These are phyloP conservation scores for Araneus ventricosus DNA, from an alignment of 1,140 invertebrate genomes.

Conservation along the genomic window DNA sequence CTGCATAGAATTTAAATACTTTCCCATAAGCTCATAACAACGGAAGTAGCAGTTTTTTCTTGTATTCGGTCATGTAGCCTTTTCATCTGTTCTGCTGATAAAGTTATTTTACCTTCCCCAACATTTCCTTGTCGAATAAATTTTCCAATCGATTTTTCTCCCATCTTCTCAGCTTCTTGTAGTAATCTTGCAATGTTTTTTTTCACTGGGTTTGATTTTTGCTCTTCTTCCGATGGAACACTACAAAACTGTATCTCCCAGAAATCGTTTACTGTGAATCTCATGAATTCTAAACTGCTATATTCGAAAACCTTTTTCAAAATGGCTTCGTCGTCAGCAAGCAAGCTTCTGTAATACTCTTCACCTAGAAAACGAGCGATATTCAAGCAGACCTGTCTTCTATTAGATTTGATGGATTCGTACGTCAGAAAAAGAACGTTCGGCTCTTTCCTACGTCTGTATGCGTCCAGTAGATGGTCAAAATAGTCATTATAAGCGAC, in stretches of 20 bases:
- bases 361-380: conserved; percentile 81
- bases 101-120: conserved; percentile 81
- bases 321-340: conserved; percentile 77
- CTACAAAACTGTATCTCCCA: neutral
- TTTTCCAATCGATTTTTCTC: conserved; percentile 77
- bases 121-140: conserved; percentile 78
- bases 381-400: conserved; percentile 78
- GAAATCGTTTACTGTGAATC: conserved; percentile 78
- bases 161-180: conserved; percentile 79
- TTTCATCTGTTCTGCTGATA: conserved; percentile 79
- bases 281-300: conserved; percentile 82
- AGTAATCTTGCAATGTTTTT: conserved; percentile 81
- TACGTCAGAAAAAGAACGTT: conserved; percentile 79
- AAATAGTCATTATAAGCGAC: conserved; percentile 80
- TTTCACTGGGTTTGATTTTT: conserved; percentile 4
- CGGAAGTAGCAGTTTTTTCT: neutral
- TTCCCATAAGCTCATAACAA: conserved; percentile 15
- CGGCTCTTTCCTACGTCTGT: conserved; percentile 76
- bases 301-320: conserved; percentile 78
- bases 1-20: neutral
- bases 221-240: neutral
- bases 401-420: conserved; percentile 78
- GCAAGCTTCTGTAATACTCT: conserved; percentile 77
- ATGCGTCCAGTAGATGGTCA: conserved; percentile 79
- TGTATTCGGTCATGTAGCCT: conserved; percentile 78